Percentiles rank a stretch among this genome's conserved stretches.
phyloP scores from a whole-genome alignment of 1,140 invertebrate species.

The Drosophila elegans region DNA sequence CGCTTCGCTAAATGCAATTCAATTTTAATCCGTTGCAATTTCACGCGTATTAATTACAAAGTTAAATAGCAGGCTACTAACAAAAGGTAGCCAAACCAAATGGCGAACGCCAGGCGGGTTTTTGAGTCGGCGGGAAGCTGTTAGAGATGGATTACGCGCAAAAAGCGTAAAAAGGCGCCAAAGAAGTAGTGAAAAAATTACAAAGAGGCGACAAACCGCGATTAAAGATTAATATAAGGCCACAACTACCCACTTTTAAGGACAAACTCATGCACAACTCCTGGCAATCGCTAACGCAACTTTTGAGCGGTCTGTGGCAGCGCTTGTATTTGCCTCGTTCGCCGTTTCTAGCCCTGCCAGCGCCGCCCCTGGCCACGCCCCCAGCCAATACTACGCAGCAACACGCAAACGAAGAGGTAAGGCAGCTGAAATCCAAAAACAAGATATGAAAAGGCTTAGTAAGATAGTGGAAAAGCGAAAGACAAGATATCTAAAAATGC shows the following conservation, averaged over 20 bases:
- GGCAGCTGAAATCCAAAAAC: constrained; percentile 34
- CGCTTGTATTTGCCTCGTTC: constrained; percentile 53
- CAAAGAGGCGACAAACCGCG: neutral
- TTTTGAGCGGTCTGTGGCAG: constrained; percentile 58
- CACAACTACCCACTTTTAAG: neutral
- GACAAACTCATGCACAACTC: constrained; percentile 53
- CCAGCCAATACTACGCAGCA: constrained; percentile 24
- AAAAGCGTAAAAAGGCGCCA: constrained; percentile 51
- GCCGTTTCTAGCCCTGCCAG: constrained; percentile 49
- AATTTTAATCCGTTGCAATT: constrained; percentile 51
- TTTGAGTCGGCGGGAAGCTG: neutral
- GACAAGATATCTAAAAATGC: constrained; percentile 20
- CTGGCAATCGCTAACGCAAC: constrained; percentile 60
- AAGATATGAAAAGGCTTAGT: constrained; percentile 21
- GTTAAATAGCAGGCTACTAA: neutral
- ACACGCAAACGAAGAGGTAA: constrained; percentile 59
- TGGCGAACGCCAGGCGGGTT: neutral
- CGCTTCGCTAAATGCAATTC: constrained; percentile 29
- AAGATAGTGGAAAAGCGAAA: constrained; percentile 52
- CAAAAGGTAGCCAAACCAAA: neutral
- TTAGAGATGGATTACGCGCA: neutral
- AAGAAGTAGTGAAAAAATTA: constrained; percentile 27
- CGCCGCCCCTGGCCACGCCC: constrained; percentile 32
- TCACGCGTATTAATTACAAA: constrained; percentile 34
- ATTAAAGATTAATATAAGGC: neutral